Evolutionary conservation across 2,113 vertebrate genomes (phyloP), one percentile per base, ranked within the genome.

Genomic region (Erinaceus europaeus): DNA sequence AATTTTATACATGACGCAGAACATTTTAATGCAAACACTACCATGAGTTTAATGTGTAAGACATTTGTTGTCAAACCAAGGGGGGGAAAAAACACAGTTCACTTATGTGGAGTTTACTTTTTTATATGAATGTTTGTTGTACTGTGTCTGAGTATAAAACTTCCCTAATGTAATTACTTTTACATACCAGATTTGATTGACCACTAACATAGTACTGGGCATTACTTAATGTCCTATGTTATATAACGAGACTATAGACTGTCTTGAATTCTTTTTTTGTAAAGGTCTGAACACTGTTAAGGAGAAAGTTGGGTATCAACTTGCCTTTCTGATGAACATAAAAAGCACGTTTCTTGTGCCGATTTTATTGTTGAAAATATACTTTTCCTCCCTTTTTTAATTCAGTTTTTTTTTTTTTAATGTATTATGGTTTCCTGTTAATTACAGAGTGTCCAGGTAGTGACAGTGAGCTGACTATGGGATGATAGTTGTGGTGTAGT

Each of bases 261-360:
- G 90, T 96, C 95, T 75, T 94, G 62, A 83, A 89, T 90, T 77
- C 75, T 72, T 91, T 88, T 93, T 94, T 18, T 95, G 32, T 91
- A 84, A 95, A 87, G 95, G 95, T 96, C 95, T 96, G 82, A 97
- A 98, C 97, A 97, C 97, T 97, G 96, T 96, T 97, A 95, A 91
- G 57, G 96, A 96, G 95, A 95, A 96, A 97, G 95, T 94, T 97
- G 95, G 97, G 90, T 96, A 96, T 97, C 95, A 96, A 95, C 94
- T 95, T 97, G 96, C 95, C 94, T 97, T 96, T 96, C 92, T 91
- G 90, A 96, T 94, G 92, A 94, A 96, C 91, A 84, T n/a, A 87
- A 90, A n/a, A 95, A 96, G 75, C 86, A 93, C 92, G 93, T 97
- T 96, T 95, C 80, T 96, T 96, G 94, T 97, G 96, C 95, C 96